Percentiles rank a stretch among this genome's conserved stretches.
Conservation (phyloP, 2,113 vertebrate species). For the Petrocephalus zakoni region DNA sequence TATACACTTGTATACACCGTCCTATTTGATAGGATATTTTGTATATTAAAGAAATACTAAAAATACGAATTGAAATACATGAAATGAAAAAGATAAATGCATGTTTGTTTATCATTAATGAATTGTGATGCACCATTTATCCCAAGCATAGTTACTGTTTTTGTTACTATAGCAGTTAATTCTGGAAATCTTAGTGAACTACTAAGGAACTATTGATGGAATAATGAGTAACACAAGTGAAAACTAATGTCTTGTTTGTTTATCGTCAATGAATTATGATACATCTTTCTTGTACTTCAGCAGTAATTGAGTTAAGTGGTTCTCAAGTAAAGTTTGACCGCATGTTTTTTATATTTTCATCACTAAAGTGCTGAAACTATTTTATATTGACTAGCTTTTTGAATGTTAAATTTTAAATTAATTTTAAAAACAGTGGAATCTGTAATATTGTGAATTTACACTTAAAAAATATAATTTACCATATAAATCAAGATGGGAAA, state of each 20-base stretch:
- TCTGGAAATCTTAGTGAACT: no score
- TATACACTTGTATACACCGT: not conserved
- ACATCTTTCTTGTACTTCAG: no score
- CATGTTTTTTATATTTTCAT: not conserved
- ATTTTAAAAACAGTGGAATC: not conserved
- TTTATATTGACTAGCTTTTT: not conserved
- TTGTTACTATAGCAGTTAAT: no score
- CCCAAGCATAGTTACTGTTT: no score
- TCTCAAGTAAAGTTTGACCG: no score
- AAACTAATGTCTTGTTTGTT: no score
- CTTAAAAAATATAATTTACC: not conserved
- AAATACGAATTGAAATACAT: not conserved
- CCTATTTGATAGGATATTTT: not conserved
- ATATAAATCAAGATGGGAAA: not conserved
- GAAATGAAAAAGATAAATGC: not conserved
- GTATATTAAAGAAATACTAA: not conserved
- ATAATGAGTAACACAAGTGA: no score
- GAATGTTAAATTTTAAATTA: not conserved
- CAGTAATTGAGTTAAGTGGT: no score
- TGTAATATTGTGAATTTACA: not conserved
- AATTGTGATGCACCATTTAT: no score
- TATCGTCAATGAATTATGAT: no score
- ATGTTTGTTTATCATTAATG: not conserved
- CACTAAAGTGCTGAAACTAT: not conserved
- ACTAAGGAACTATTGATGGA: no score